Evolutionary conservation across 1,140 invertebrate genomes (phyloP).

Genomic region (Mactra quadrangularis): DNA sequence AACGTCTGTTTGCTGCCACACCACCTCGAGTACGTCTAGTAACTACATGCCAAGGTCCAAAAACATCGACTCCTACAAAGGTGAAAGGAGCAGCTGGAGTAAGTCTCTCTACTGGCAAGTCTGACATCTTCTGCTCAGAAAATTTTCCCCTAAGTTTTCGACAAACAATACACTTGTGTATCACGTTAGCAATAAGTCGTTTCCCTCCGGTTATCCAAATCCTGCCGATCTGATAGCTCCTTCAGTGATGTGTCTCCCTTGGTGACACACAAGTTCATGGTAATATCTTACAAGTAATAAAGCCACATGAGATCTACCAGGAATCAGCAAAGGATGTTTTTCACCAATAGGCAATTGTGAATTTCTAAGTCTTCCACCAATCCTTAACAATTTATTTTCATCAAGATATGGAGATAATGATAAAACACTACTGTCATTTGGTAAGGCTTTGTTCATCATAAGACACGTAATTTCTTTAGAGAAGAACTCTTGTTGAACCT

Average conservation of each 20-base stretch:
- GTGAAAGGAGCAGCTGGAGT: too few species aligned
- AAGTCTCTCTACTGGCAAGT: too few species aligned
- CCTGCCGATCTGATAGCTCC: constrained; percentile 22
- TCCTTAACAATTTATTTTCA: constrained; percentile 18
- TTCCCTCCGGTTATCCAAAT: constrained; percentile 48
- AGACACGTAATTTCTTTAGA: constrained; percentile 46
- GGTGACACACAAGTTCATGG: constrained; percentile 45
- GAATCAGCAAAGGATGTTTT: constrained; percentile 43
- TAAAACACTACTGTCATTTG: constrained; percentile 12
- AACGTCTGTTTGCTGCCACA: too few species aligned
- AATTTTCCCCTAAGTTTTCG: constrained; percentile 18
- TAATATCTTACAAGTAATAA: constrained; percentile 22
- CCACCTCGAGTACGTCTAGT: too few species aligned
- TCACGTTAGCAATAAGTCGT: constrained; percentile 21
- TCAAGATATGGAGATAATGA: constrained; percentile 16
- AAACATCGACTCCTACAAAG: too few species aligned
- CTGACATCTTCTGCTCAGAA: constrained; percentile 23
- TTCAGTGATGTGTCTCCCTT: constrained; percentile 59
- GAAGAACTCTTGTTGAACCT: constrained; percentile 33
- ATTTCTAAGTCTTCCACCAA: constrained; percentile 26
- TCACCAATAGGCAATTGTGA: constrained; percentile 17
- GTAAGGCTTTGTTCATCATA: constrained; percentile 21
- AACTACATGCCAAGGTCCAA: too few species aligned
- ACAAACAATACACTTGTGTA: constrained; percentile 36
- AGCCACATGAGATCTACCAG: constrained; percentile 42